Conservation (phyloP, 1,140 invertebrate species). For the Condylostylus longicornis region DNA sequence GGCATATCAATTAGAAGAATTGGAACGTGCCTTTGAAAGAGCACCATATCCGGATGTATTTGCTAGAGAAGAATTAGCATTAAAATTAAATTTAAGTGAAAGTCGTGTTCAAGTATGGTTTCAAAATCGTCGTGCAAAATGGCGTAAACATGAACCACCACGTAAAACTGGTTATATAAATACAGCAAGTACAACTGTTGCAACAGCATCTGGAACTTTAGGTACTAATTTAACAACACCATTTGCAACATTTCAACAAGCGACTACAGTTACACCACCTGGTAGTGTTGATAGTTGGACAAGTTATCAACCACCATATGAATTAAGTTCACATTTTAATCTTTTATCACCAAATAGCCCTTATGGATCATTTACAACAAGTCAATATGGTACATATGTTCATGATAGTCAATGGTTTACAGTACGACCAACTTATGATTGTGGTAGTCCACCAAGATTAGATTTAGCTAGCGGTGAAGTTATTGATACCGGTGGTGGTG, state of each 20-base stretch:
- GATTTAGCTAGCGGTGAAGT: slow-evolving; percentile 16
- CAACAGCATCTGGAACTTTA: slow-evolving; percentile 38
- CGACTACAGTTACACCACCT: slow-evolving; percentile 42
- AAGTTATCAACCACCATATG: slow-evolving; percentile 57
- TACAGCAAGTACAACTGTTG: slow-evolving; percentile 41
- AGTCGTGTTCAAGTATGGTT: slow-evolving; percentile 74
- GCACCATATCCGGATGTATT: slow-evolving; percentile 96
- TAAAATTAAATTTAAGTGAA: slow-evolving; percentile 79
- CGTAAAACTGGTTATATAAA: slow-evolving; percentile 73
- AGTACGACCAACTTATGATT: slow-evolving; percentile 27
- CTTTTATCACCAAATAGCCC: slow-evolving; percentile 51
- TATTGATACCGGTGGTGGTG: slow-evolving; percentile 18
- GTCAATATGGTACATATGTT: slow-evolving; percentile 28
- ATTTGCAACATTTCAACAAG: slow-evolving; percentile 43
- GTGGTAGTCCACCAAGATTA: slow-evolving; percentile 26
- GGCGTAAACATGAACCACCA: slow-evolving; percentile 94
- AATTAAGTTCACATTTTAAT: slow-evolving; percentile 53
- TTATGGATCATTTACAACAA: slow-evolving; percentile 36
- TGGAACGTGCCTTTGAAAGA: slow-evolving; percentile 84
- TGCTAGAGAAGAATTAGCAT: slow-evolving; percentile 81
- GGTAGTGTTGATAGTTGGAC: slow-evolving; percentile 53
- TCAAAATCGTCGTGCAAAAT: slow-evolving; percentile 90
- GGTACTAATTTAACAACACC: slow-evolving; percentile 49
- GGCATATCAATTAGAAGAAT: slow-evolving; percentile 84
- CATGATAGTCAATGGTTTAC: slow-evolving; percentile 30